These are phyloP conservation scores for Folsomia candida DNA, from an alignment of 2,888 invertebrate genomes.

Conservation along the genomic window DNA sequence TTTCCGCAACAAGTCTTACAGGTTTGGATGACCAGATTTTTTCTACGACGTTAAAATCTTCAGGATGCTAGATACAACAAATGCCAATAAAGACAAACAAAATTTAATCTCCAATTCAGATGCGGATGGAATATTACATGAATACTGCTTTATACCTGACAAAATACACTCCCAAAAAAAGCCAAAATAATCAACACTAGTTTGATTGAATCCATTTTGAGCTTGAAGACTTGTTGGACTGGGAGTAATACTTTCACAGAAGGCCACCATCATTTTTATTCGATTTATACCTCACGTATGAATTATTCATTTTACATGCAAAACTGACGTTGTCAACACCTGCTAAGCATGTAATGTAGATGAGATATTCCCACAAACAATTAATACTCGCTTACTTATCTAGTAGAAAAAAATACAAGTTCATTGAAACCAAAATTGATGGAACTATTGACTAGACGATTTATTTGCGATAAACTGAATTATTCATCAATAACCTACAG, in stretches of 20 bases:
- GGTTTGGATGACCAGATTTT: not conserved
- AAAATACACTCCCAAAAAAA: not conserved
- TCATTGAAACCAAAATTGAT: not conserved
- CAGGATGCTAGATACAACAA: too few relatives aligned
- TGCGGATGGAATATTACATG: too few relatives aligned
- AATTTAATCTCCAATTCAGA: too few relatives aligned
- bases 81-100: not conserved
- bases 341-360: not conserved
- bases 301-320: not conserved
- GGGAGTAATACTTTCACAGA: not conserved
- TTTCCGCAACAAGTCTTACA: slow-evolving; percentile 23
- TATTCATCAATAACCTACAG: not conserved
- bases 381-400: not conserved
- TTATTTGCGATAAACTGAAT: not conserved
- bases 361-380: not conserved
- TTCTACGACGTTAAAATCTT: not conserved
- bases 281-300: not conserved
- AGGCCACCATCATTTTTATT: too few relatives aligned
- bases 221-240: not conserved
- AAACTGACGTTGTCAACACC: not conserved
- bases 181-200: not conserved
- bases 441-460: not conserved
- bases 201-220: not conserved
- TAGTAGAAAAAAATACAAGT: not conserved
- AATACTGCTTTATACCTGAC: not conserved